phyloP scores from a whole-genome alignment of 2,113 vertebrate genomes.

The Scopus umbretta region DNA sequence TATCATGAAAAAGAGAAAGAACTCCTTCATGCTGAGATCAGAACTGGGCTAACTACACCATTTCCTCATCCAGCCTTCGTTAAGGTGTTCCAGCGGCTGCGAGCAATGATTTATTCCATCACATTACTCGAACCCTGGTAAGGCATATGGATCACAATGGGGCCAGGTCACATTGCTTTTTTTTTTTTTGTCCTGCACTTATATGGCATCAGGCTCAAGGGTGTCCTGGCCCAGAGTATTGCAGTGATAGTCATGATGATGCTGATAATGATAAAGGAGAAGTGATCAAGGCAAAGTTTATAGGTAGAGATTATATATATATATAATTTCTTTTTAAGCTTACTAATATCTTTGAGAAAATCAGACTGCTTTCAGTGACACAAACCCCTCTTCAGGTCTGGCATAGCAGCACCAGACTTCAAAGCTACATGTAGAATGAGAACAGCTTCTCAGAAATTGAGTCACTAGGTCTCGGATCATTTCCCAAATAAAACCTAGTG shows the following conservation, averaged over 20 bases:
- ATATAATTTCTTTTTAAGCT: not conserved
- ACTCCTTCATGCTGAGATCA: conserved; percentile 61
- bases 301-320: not conserved
- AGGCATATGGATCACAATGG: not conserved
- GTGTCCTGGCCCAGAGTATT: not conserved
- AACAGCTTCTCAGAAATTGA: not conserved
- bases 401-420: not conserved
- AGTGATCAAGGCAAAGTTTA: not conserved
- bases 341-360: not conserved
- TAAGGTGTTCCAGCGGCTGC: not conserved
- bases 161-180: not conserved
- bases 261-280: not conserved
- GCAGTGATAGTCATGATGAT: not conserved
- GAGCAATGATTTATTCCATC: conserved; percentile 9
- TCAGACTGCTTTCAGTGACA: not conserved
- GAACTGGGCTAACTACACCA: conserved; percentile 34
- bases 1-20: conserved; percentile 57
- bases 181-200: not conserved
- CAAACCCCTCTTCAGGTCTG: not conserved
- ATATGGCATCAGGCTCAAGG: not conserved
- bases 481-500: not conserved
- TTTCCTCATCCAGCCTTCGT: conserved; percentile 31
- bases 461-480: not conserved
- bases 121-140: not conserved
- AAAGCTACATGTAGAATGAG: not conserved